These are phyloP conservation scores for Argyra leucocephala DNA, from an alignment of 2,888 invertebrate genomes.

Conservation along the genomic window DNA sequence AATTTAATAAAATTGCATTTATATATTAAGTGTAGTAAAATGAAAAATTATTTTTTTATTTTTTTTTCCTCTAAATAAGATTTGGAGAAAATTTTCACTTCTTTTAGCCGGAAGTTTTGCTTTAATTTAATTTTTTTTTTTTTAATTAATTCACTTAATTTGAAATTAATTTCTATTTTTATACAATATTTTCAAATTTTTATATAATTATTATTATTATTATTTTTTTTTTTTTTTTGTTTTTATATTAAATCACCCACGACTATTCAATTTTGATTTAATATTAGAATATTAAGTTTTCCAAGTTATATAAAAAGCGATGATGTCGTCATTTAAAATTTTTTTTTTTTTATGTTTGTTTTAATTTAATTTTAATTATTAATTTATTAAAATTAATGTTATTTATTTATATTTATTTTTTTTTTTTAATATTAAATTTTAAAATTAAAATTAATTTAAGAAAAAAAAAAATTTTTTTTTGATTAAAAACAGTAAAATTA, in stretches of 20 bases:
- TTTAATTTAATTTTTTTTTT: neutral
- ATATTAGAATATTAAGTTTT: neutral
- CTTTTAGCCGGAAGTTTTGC: neutral
- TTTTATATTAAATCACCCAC: neutral
- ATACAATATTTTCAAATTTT: too few species aligned
- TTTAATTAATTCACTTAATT: neutral
- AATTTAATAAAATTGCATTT: neutral
- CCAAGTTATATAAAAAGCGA: neutral
- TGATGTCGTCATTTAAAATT: neutral
- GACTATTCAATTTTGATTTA: neutral
- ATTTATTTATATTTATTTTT: too few species aligned
- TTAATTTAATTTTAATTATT: neutral
- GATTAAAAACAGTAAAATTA: too few species aligned
- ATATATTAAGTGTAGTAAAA: neutral
- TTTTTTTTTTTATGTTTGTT: too few species aligned
- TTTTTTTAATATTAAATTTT: too few species aligned
- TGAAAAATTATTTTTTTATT: neutral
- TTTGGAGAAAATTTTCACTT: too few species aligned
- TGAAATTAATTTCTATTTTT: too few species aligned
- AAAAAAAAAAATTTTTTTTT: too few species aligned
- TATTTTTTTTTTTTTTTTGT: neutral
- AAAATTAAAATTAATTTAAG: too few species aligned
- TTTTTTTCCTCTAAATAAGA: too few species aligned
- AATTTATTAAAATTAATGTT: too few species aligned
- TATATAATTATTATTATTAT: neutral